Base-by-base conservation (phyloP, 2,888 invertebrate genomes). In the Melangyna quadrimaculata region DNA sequence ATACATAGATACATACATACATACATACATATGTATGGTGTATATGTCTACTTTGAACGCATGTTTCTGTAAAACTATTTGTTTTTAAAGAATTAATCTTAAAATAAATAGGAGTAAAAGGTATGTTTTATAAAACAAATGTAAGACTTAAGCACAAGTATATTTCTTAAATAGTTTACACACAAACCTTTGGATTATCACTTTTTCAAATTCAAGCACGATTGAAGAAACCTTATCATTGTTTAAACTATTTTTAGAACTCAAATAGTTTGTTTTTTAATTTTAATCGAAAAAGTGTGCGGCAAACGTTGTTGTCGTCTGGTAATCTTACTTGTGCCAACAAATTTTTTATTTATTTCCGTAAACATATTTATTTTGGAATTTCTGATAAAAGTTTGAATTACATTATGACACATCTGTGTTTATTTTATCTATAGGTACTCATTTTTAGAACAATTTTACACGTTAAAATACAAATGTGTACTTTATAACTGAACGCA, bases 191-290 rank as follows among this genome's bases (percentile, higher is more conserved):
- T 19, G 22, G 5, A 32, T 55, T 57, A 57, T 57, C 57, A 19
- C 12, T 10, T 57, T 19, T 35, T 19, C 19, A 3, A 32, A 35
- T 35, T 57, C 32, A 10, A 35, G 35, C 57, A 57, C 32, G 57
- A 17, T 29, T 32, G 55, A 32, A 32, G 55, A 32, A 32, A 29
- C 9, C 9, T 53, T 53, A n/a, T 27, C 27, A 53, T n/a, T 32
- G 6, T 35, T 37, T 51, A 51, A 61, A 63, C 51, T 74, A 74
- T 79, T 74, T 74, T 74, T 59, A 74, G 65, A 79, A 61, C 7
- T 24, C 32, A 19, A 19, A 32, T 55, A 40, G 14, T 40, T 40
- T 45, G 4, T 19, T 17, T 45, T 51, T 29, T 53, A 12, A 12
- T 29, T 17, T 37, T 12, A 35, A 53, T 53, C 24, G n/a, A 22